A percentile compares a stretch with the other conserved stretches of the same genome.
These are phyloP conservation scores for Micrasema minimum DNA, from an alignment of 1,140 invertebrate genomes.

Conservation along the genomic window DNA sequence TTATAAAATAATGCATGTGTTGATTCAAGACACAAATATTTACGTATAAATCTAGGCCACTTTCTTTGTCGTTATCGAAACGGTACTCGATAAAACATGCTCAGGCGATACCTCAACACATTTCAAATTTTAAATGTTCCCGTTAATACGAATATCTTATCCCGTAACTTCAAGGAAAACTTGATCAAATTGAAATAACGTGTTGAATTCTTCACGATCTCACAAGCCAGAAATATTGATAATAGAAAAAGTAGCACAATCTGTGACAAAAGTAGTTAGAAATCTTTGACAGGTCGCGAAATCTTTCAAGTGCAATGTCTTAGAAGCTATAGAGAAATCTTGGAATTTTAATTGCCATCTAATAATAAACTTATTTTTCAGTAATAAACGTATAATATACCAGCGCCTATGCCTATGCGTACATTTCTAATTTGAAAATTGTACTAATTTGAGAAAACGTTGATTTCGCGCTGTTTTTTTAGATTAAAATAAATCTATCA, in stretches of 20 bases:
- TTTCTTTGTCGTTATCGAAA: slow-evolving; percentile 27
- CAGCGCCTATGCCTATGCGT: too few species aligned
- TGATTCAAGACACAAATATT: not conserved
- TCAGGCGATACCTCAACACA: too few species aligned
- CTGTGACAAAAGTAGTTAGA: slow-evolving; percentile 1
- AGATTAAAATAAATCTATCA: not conserved
- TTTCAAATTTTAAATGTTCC: too few species aligned
- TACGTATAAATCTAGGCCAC: not conserved
- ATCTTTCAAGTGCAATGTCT: slow-evolving; percentile 12
- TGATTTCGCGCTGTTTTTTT: not conserved
- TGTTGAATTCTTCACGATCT: not conserved
- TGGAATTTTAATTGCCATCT: not conserved
- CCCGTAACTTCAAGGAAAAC: not conserved
- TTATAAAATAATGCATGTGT: slow-evolving; percentile 20
- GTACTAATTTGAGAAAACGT: not conserved
- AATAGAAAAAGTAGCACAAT: slow-evolving; percentile 21
- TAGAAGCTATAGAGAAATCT: slow-evolving; percentile 1
- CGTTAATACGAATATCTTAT: too few species aligned
- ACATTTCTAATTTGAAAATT: too few species aligned
- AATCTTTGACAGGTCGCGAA: slow-evolving; percentile 21
- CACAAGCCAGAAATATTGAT: not conserved
- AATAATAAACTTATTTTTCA: too few species aligned
- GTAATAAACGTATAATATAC: too few species aligned
- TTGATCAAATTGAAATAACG: not conserved
- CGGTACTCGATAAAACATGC: slow-evolving; percentile 10